Conservation (phyloP, 2,113 vertebrate genomes). For the Onychostruthus taczanowskii region DNA sequence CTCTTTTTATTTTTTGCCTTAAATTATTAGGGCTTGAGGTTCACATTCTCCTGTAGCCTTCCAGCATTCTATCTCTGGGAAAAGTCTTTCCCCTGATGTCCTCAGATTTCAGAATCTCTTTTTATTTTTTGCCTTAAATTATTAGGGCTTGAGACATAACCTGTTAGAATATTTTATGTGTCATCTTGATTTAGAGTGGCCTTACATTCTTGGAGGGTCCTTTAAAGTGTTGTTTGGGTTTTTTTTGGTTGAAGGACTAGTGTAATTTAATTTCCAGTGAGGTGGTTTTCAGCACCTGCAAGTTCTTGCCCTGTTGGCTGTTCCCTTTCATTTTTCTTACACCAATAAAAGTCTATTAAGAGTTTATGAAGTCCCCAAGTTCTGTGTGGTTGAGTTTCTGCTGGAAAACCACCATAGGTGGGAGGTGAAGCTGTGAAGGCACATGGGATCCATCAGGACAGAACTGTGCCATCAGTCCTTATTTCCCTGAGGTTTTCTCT, state of each 20-base stretch:
- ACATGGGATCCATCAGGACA: neutral
- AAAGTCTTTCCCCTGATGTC: neutral
- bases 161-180: neutral
- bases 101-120: neutral
- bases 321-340: neutral
- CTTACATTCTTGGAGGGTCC: neutral
- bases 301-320: neutral
- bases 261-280: neutral
- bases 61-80: neutral
- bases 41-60: too few relatives aligned
- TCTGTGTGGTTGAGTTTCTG: neutral
- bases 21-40: neutral
- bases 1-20: neutral
- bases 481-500: neutral
- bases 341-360: neutral
- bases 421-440: neutral
- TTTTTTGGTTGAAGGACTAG: neutral
- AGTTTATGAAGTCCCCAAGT: neutral
- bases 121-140: neutral
- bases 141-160: neutral
- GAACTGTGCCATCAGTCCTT: neutral
- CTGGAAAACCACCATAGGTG: neutral
- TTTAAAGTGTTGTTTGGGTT: neutral
- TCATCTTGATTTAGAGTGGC: neutral
- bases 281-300: neutral